phyloP scores from a whole-genome alignment of 1,140 invertebrate genomes.

The Zaprionus gabonicus region DNA sequence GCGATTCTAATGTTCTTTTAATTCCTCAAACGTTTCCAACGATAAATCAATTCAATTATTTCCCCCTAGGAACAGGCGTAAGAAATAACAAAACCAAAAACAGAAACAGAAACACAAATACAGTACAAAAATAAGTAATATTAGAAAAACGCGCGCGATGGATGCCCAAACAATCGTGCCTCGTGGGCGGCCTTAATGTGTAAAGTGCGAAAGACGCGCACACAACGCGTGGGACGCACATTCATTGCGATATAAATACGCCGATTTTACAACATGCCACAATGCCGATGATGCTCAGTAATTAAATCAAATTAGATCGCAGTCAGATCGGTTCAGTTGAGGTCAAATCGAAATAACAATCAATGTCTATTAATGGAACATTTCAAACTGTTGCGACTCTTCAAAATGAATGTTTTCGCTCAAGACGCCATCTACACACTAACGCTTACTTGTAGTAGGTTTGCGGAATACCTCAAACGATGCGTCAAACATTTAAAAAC shows the following conservation, averaged over 20 bases:
- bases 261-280: slow-evolving; percentile 47
- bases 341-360: slow-evolving; percentile 4
- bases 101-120: slow-evolving; percentile 28
- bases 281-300: slow-evolving; percentile 21
- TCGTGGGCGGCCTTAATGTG: slow-evolving; percentile 65
- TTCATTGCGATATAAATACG: slow-evolving; percentile 60
- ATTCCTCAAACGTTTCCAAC: slow-evolving; percentile 55
- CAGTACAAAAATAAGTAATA: slow-evolving; percentile 27
- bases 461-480: neutral
- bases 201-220: slow-evolving; percentile 77
- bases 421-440: neutral
- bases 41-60: slow-evolving; percentile 74
- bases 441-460: neutral
- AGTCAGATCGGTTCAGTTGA: slow-evolving; percentile 14
- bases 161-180: slow-evolving; percentile 45
- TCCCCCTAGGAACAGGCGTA: slow-evolving; percentile 33
- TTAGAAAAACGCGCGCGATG: slow-evolving; percentile 43
- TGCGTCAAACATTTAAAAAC: slow-evolving; percentile 14
- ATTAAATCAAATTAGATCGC: slow-evolving; percentile 57
- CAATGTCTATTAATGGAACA: slow-evolving; percentile 27
- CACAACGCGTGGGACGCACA: slow-evolving; percentile 65
- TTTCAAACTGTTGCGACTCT: neutral
- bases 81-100: slow-evolving; percentile 7
- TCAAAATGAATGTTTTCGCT: slow-evolving; percentile 13
- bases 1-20: slow-evolving; percentile 60